Percentiles rank a stretch among this genome's conserved stretches.
These are phyloP conservation scores for Nematostella vectensis DNA, from an alignment of 92 coral and sea anemone genomes.

Conservation along the genomic window DNA sequence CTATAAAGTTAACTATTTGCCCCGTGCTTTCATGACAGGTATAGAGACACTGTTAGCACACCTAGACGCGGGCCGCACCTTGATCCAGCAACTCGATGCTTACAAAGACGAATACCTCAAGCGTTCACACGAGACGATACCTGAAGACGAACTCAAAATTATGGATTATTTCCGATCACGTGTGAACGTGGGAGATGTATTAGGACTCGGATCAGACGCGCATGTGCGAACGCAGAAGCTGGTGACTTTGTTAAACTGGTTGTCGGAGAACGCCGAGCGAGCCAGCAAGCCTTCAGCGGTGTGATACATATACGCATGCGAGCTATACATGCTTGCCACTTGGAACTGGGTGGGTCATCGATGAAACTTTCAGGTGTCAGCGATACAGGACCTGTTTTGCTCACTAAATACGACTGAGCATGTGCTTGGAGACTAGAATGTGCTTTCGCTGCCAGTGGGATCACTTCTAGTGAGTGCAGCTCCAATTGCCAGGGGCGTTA, in stretches of 20 bases:
- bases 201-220: slow-evolving; percentile 71
- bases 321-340: no score
- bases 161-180: slow-evolving; percentile 48
- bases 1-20: no score
- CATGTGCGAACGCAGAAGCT: slow-evolving; percentile 48
- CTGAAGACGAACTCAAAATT: slow-evolving; percentile 22
- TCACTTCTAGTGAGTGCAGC: no score
- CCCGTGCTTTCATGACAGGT: no score
- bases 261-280: slow-evolving; percentile 85
- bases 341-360: no score
- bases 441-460: no score
- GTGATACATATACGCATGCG: no score
- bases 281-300: slow-evolving; percentile 17
- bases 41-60: slow-evolving; percentile 61
- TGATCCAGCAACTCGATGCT: slow-evolving; percentile 54
- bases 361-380: no score
- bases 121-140: slow-evolving; percentile 9
- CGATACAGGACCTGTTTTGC: no score
- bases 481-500: no score
- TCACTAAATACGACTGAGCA: no score
- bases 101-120: slow-evolving; percentile 41
- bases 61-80: slow-evolving; percentile 65
- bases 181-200: slow-evolving; percentile 46
- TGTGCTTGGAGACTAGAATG: no score
- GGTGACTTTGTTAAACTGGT: slow-evolving; percentile 60